phyloP scores from a whole-genome alignment of 2,888 invertebrate genomes.

The Andrena dorsata region DNA sequence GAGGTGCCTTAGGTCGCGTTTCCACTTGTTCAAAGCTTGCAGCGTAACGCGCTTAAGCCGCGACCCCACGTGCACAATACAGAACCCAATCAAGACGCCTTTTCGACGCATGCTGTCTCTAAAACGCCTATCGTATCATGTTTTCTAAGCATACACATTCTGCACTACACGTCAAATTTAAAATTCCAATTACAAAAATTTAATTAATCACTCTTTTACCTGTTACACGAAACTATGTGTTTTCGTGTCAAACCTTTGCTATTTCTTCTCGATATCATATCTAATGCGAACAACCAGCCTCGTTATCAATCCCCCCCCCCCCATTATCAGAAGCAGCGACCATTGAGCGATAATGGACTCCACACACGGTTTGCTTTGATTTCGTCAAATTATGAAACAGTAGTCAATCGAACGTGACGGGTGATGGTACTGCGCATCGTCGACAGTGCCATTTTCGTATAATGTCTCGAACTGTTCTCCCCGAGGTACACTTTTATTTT shows the following conservation, averaged over 20 bases:
- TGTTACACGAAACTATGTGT: neutral
- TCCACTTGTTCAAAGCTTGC: too few species aligned
- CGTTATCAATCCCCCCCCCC: slow-evolving; percentile 23
- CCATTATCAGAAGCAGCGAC: slow-evolving; percentile 51
- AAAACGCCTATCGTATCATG: neutral
- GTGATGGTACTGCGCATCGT: slow-evolving; percentile 9
- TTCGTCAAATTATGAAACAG: slow-evolving; percentile 38
- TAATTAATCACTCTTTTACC: neutral
- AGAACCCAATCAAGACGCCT: too few species aligned
- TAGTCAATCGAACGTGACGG: slow-evolving; percentile 21
- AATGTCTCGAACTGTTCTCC: slow-evolving; percentile 14
- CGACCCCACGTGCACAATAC: too few species aligned
- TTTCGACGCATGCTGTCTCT: too few species aligned
- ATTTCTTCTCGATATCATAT: slow-evolving; percentile 55
- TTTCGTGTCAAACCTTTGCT: neutral
- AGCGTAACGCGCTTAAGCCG: too few species aligned
- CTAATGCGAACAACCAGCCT: slow-evolving; percentile 17
- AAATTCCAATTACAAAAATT: neutral
- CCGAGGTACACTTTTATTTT: slow-evolving; percentile 14
- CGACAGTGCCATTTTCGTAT: neutral
- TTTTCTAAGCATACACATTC: neutral
- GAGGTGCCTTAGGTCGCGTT: too few species aligned
- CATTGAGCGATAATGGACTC: slow-evolving; percentile 45
- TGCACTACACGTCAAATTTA: neutral
- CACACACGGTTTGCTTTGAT: slow-evolving; percentile 15